Base-by-base conservation (phyloP, 2,797 vertebrate genomes). In the Loris lydekkerianus region DNA sequence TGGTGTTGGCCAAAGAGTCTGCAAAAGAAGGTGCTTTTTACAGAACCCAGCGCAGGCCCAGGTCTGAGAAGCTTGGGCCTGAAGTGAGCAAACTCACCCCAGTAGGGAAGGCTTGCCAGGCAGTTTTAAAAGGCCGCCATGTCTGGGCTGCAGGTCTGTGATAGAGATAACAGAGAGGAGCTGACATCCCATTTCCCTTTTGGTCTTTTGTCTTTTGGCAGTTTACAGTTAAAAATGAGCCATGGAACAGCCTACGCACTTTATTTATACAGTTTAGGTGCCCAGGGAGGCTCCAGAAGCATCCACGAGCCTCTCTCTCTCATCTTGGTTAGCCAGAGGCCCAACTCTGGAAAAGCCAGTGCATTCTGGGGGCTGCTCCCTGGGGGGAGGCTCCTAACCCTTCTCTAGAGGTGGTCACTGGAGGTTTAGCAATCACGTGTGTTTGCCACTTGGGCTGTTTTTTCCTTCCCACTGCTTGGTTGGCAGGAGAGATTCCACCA, bases 131-230 rank as follows among this genome's bases (percentile, higher is more conserved):
- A 95, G 89, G 73, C 95, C 8, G 0, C 86, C 90, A 43, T 89
- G 67, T 86, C 86, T 73, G 49, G 69, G 58, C 94, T 83, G 91
- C 65, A 29, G 77, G 72, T 80, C 77, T 93, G 86, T 75, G 92
- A 58, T 92, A 61, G 95, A 94, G 84, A 80, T 90, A 86, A 85
- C 6, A 65, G 73, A 80, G 82, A 96, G 80, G 63, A 89, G 58
- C 93, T 91, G 91, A 96, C 87, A 94, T 93, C 93, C 89, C 82
- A 77, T 90, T 96, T 97, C 61, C 82, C 78, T 93, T 95, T 82
- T 93, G 96, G 93, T 95, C 91, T 95, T 95, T 95, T 95, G 95
- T 82, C 91, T 93, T 96, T 96, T 93, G 95, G 73, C 89, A 97
- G 82, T 95, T 96, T 88, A 76, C 86, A 91, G 82, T 97, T 97